A percentile compares a stretch with the other conserved stretches of the same genome.
phyloP scores from a whole-genome alignment of 23 tunicate genomes.

The Ciona savignyi region DNA sequence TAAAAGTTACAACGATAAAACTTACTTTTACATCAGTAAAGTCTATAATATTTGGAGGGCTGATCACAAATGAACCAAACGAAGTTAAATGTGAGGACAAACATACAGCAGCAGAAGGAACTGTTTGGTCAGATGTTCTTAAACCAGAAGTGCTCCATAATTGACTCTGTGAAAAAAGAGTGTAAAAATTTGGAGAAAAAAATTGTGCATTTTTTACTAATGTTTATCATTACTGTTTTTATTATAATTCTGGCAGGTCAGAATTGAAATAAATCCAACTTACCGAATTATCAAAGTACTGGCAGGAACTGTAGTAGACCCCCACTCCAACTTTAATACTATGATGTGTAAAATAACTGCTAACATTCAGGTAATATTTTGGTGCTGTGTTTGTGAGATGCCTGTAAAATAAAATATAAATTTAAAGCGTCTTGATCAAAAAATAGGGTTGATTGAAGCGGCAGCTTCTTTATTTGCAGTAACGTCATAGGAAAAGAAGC shows the following conservation, averaged over 20 bases:
- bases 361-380: conserved; percentile 45
- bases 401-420: conserved; percentile 34
- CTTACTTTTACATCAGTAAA: conserved; percentile 66
- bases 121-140: conserved; percentile 53
- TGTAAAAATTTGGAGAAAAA: no score
- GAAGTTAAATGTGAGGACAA: conserved; percentile 82
- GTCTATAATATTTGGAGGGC: conserved; percentile 73
- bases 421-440: no score
- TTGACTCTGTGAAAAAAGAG: conserved; percentile 32
- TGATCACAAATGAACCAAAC: conserved; percentile 88
- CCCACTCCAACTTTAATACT: background rate
- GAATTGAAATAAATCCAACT: no score
- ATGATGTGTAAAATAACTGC: conserved; percentile 10
- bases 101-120: conserved; percentile 71
- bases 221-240: no score
- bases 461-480: no score
- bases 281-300: no score
- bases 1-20: no score
- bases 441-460: no score
- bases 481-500: no score
- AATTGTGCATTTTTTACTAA: no score
- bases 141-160: conserved; percentile 69
- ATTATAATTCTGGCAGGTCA: no score
- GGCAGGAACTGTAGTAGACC: background rate
- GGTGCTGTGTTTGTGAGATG: conserved; percentile 20